Percentiles rank a stretch among this genome's conserved stretches.
Conservation (phyloP, 1,140 invertebrate species). For the Drosophila erecta region DNA sequence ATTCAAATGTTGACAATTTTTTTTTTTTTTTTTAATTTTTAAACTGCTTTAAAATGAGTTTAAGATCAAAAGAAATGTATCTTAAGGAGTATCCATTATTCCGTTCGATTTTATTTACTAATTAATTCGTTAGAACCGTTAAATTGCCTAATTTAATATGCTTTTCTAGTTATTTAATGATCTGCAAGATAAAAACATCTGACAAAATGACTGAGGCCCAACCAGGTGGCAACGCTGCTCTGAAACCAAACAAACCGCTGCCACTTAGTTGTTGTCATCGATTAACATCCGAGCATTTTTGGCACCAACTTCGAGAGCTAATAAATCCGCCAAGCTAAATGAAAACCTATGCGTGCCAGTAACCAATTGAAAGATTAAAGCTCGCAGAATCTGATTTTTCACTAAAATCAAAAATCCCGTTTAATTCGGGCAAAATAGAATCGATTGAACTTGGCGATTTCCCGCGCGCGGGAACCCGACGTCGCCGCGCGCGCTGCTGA, state of each 20-base stretch:
- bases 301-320: constrained; percentile 46
- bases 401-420: constrained; percentile 52
- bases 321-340: constrained; percentile 19
- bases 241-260: constrained; percentile 61
- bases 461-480: constrained; percentile 80
- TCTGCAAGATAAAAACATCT: constrained; percentile 4
- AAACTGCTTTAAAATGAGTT: no score
- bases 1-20: no score
- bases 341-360: constrained; percentile 16
- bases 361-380: constrained; percentile 47
- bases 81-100: no score
- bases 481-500: constrained; percentile 48
- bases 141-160: not conserved
- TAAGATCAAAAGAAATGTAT: no score
- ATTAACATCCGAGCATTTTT: constrained; percentile 58
- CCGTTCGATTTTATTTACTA: no score
- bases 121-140: not conserved
- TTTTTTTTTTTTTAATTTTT: no score
- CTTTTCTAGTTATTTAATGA: not conserved
- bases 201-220: not conserved
- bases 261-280: constrained; percentile 64
- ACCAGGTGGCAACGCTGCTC: constrained; percentile 57
- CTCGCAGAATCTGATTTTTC: constrained; percentile 65
- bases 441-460: constrained; percentile 64
- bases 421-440: constrained; percentile 43